Evolutionary conservation across 2,113 vertebrate species (phyloP), one percentile per base, ranked within the genome.

Genomic region (Loxodonta africana): DNA sequence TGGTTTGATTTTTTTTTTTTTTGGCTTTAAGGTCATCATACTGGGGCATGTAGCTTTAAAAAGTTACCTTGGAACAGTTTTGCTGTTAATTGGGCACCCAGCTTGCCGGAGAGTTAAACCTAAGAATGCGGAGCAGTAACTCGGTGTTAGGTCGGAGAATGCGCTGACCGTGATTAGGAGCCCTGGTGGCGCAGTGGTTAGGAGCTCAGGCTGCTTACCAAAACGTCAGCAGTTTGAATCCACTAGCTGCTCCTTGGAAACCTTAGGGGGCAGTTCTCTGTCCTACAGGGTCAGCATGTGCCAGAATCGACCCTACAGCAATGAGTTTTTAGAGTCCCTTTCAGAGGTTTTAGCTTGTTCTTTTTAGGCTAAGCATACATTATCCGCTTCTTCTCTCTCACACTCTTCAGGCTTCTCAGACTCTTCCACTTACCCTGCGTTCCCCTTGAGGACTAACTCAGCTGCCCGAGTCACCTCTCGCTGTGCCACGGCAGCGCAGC

Each of bases 401-500:
- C 4, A n/a, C 15, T 53, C 10, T 11, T 37, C 25, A 41, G 74
- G 63, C 28, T 62, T 46, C 82, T 63, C 30, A 33, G 23, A 48
- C 80, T 83, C 71, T 37, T 18, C 71, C 8, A 37, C 71, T 73
- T 78, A 20, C 33, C 25, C 60, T 60, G 46, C 0, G 2, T 67
- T 83, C 51, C n/a, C 65, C 57, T 71, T 33, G 46, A 82, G 89
- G 48, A 78, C 21, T 86, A 12, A 10, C 21, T 44, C 41, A 33
- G 17, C 76, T 53, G 4, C 46, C 69, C 5, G 67, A 51, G 63
- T 63, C 85, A 60, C 77, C 28, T 48, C 46, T n/a, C 11, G 8
- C 67, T 82, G 48, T 9, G 25, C 3, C 0, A 26, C 1, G 2
- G 23, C 2, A 2, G 30, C 28, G 23, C 2, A 3, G 37, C 28